These are phyloP conservation scores for Dryobotodes eremita DNA, from an alignment of 2,888 invertebrate species.

Conservation along the genomic window DNA sequence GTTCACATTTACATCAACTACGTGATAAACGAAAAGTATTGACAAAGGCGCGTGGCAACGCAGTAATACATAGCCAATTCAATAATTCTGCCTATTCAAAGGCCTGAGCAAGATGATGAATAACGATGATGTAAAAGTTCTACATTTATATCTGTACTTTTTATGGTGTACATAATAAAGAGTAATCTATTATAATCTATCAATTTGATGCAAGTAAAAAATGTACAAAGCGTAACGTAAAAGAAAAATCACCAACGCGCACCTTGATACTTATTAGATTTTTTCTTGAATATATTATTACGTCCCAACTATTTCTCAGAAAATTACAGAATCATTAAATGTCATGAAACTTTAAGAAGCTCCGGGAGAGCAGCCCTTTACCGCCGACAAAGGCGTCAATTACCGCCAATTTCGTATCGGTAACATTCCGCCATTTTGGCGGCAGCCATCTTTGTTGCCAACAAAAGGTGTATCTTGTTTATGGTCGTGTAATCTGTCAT, in stretches of 20 bases:
- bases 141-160: no score
- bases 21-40: background rate
- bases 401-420: constrained; percentile 72
- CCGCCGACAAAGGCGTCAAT: constrained; percentile 69
- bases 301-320: constrained; percentile 18
- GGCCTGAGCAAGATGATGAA: background rate
- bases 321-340: constrained; percentile 57
- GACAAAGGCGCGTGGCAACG: constrained; percentile 3
- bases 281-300: constrained; percentile 20
- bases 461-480: constrained; percentile 69
- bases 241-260: constrained; percentile 9
- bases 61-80: constrained; percentile 11
- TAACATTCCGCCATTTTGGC: constrained; percentile 66
- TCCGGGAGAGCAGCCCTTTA: constrained; percentile 58
- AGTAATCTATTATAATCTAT: no score
- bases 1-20: background rate
- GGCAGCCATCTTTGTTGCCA: constrained; percentile 67
- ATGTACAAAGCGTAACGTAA: background rate
- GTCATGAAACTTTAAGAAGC: constrained; percentile 55
- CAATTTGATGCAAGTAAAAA: constrained; percentile 34
- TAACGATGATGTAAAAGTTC: no score
- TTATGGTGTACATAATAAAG: no score
- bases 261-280: constrained; percentile 1
- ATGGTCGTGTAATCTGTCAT: constrained; percentile 63
- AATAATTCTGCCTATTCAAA: constrained; percentile 20